These are phyloP conservation scores for Eulemur coronatus DNA, from an alignment of 2,797 vertebrate genomes.

Conservation along the genomic window DNA sequence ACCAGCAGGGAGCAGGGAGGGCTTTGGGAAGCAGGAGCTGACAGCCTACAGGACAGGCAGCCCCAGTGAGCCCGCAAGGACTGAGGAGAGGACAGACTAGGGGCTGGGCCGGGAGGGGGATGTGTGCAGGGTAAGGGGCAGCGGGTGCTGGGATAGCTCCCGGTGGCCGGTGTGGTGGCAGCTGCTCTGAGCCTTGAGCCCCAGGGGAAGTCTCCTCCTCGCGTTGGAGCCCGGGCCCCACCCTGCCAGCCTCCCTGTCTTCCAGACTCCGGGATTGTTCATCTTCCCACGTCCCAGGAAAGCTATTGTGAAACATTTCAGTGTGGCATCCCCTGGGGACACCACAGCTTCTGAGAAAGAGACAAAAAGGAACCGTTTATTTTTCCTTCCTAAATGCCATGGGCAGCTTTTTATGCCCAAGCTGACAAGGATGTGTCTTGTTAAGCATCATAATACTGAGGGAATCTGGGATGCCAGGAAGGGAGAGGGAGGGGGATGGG, in stretches of 20 bases:
- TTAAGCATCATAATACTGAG: neutral
- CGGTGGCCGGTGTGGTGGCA: accelerated
- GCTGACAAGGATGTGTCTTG: constrained; percentile 40
- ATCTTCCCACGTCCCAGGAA: neutral
- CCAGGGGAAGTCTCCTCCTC: neutral
- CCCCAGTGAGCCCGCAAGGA: accelerated
- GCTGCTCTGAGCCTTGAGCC: neutral
- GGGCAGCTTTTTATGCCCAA: neutral
- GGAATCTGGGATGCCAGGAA: neutral
- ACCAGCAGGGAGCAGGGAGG: neutral
- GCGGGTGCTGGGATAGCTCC: neutral
- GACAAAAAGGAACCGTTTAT: constrained; percentile 12
- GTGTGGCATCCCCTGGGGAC: neutral
- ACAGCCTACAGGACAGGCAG: neutral
- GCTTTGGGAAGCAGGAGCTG: neutral
- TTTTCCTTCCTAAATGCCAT: constrained; percentile 47
- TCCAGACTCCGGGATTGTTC: neutral
- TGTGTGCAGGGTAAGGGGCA: accelerated
- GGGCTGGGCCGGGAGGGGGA: accelerated
- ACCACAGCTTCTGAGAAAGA: neutral
- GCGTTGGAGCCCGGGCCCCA: accelerated
- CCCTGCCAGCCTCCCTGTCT: neutral
- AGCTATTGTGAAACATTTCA: neutral
- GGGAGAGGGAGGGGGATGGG: neutral
- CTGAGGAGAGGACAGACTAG: neutral